Evolutionary conservation across 92 coral and sea anemone species (phyloP).

Genomic region (Montipora capitata): DNA sequence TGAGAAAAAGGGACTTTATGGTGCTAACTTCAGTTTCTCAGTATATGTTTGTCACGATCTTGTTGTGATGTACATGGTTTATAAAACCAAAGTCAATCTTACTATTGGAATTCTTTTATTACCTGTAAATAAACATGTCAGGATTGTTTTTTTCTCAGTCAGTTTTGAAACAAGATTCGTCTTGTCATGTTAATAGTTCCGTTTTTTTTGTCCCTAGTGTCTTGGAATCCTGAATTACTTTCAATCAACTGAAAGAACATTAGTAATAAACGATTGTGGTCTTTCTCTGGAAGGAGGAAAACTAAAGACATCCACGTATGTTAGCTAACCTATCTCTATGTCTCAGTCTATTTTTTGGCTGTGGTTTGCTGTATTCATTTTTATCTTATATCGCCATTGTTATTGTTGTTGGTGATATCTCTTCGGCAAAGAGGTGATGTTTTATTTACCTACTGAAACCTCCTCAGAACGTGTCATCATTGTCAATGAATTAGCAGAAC

Average conservation of each 20-base stretch:
- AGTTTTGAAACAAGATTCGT: too few species aligned
- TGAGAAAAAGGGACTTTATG: too few species aligned
- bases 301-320: slow-evolving; percentile 94
- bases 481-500: too few species aligned
- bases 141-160: neutral
- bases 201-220: slow-evolving; percentile 67
- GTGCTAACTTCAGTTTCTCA: too few species aligned
- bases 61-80: neutral
- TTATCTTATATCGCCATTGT: too few species aligned
- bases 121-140: neutral
- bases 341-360: neutral
- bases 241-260: slow-evolving; percentile 91
- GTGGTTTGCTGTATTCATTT: neutral
- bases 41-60: too few species aligned
- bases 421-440: too few species aligned
- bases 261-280: slow-evolving; percentile 95
- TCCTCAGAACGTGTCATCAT: too few species aligned
- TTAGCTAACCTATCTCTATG: neutral
- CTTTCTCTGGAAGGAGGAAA: slow-evolving; percentile 94
- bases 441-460: too few species aligned
- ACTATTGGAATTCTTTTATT: neutral
- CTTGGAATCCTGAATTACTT: slow-evolving; percentile 93
- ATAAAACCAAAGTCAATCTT: neutral
- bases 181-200: neutral
- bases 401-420: too few species aligned